These are phyloP conservation scores for Lethenteron camtschaticum DNA, from an alignment of 2,113 vertebrate species.

Conservation along the genomic window DNA sequence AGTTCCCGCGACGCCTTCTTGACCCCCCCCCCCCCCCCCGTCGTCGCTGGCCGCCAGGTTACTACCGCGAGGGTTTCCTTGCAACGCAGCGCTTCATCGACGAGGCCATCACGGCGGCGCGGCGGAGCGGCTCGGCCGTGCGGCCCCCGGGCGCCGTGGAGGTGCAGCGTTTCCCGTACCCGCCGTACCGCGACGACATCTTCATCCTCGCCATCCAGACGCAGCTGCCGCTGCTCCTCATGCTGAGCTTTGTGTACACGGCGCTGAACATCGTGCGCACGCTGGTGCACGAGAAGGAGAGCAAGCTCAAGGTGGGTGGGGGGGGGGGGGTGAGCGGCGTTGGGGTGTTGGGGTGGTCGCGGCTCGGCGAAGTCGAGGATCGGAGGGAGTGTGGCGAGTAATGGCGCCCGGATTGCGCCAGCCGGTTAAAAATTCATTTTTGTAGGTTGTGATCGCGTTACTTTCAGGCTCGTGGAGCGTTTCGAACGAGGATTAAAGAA, in stretches of 20 bases:
- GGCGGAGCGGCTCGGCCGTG: slow-evolving; percentile 19
- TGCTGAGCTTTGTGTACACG: slow-evolving; percentile 89
- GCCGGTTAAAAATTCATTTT: too few relatives aligned
- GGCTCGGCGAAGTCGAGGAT: background rate
- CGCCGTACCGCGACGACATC: slow-evolving; percentile 52
- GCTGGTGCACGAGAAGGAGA: slow-evolving; percentile 76
- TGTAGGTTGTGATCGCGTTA: too few relatives aligned
- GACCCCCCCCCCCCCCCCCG: background rate
- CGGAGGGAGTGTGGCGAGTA: too few relatives aligned
- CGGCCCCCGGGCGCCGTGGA: slow-evolving; percentile 20
- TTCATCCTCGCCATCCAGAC: slow-evolving; percentile 89
- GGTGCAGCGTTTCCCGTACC: slow-evolving; percentile 60
- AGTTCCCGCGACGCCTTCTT: background rate
- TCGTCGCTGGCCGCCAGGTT: slow-evolving; percentile 29
- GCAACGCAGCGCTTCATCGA: slow-evolving; percentile 61
- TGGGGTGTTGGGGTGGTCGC: background rate
- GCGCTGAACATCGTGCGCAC: slow-evolving; percentile 64
- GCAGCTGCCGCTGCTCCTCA: slow-evolving; percentile 69
- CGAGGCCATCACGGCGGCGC: slow-evolving; percentile 44
- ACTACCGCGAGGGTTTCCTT: slow-evolving; percentile 66
- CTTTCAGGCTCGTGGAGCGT: too few relatives aligned
- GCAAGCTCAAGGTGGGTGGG: slow-evolving; percentile 59
- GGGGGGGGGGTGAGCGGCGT: background rate
- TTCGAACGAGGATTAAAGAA: too few relatives aligned
- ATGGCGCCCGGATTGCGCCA: too few relatives aligned